A percentile compares a stretch with the other conserved stretches of the same genome.
Evolutionary conservation across 2,113 vertebrate species (phyloP).

Genomic region (Eira barbara): DNA sequence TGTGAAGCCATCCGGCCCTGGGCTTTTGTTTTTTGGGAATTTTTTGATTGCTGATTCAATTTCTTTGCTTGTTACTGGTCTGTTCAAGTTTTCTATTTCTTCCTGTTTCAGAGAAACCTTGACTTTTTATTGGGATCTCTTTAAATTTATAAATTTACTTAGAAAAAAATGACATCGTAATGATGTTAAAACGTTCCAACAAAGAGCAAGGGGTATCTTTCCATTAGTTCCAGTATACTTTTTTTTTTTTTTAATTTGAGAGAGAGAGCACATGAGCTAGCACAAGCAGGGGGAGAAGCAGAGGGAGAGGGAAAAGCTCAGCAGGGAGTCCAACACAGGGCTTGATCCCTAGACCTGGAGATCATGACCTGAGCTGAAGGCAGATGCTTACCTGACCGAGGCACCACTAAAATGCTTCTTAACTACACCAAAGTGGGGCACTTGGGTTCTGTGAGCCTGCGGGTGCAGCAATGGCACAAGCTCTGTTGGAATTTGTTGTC

Average conservation of each 20-base stretch:
- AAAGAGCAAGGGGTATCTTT: not conserved
- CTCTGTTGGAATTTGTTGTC: not conserved
- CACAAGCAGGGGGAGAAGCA: not conserved
- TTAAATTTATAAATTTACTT: not conserved
- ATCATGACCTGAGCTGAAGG: not conserved
- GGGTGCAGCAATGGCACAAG: not conserved
- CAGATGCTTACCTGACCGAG: not conserved
- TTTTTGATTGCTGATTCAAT: not conserved
- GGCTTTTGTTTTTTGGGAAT: not conserved
- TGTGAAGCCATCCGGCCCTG: not conserved
- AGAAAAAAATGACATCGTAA: not conserved
- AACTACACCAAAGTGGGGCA: not conserved
- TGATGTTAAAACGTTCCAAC: not conserved
- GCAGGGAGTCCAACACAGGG: too few species aligned
- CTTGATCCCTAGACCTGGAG: not conserved
- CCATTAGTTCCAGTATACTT: not conserved
- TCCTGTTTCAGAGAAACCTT: not conserved
- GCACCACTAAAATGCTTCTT: not conserved
- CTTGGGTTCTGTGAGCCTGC: not conserved
- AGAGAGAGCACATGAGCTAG: not conserved
- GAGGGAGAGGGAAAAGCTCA: not conserved
- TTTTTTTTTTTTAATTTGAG: too few species aligned
- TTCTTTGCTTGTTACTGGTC: not conserved
- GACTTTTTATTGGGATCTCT: not conserved
- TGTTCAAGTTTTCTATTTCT: not conserved